Conservation (phyloP, 1,140 invertebrate species). For the Anastrepha obliqua region DNA sequence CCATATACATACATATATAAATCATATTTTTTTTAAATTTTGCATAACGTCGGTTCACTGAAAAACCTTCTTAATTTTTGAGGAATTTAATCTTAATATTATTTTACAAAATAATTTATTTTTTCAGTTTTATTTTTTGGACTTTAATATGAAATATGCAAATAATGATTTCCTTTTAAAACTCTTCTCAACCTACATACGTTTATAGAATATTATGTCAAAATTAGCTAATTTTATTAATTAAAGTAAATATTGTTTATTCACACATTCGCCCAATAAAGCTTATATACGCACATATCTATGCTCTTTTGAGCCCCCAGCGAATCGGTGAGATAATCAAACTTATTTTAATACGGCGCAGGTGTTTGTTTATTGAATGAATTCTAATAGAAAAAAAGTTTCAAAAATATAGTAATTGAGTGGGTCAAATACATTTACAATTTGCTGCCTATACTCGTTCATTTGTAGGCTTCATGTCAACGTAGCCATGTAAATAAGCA, state of each 20-base stretch:
- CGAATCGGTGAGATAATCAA: conserved; percentile 7
- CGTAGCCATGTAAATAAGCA: background rate
- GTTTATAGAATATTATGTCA: background rate
- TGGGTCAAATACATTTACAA: background rate
- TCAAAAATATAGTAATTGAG: background rate
- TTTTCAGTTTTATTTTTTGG: background rate
- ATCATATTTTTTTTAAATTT: too few relatives aligned
- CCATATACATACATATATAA: too few relatives aligned
- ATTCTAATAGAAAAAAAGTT: background rate
- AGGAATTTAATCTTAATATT: too few relatives aligned
- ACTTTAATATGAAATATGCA: background rate
- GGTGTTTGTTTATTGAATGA: background rate
- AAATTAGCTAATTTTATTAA: background rate
- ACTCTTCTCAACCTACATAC: background rate
- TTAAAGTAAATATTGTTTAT: background rate
- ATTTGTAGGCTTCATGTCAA: background rate
- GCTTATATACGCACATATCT: too few relatives aligned
- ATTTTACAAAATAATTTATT: too few relatives aligned
- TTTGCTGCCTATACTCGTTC: background rate
- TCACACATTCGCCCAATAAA: background rate
- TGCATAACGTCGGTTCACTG: too few relatives aligned
- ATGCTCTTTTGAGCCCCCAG: background rate
- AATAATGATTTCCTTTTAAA: background rate
- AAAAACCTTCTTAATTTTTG: too few relatives aligned
- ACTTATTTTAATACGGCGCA: background rate